phyloP scores from a whole-genome alignment of 2,888 invertebrate species.

The Himalopsyche japonica region DNA sequence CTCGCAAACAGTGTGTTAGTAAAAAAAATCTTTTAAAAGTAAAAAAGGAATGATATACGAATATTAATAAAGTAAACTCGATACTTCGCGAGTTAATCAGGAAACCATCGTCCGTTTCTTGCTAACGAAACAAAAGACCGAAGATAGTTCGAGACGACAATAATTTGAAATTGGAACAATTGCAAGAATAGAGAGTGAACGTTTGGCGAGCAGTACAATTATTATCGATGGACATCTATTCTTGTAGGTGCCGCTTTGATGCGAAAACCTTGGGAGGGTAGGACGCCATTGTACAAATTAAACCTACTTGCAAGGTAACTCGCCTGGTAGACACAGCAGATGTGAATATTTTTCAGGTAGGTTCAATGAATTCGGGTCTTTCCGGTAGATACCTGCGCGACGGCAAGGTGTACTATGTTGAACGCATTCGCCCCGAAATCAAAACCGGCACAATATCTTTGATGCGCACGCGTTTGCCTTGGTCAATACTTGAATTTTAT shows the following conservation, averaged over 20 bases:
- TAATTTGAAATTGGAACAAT: background rate
- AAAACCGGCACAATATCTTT: background rate
- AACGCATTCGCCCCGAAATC: background rate
- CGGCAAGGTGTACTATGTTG: background rate
- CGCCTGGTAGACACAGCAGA: background rate
- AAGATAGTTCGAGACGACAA: background rate
- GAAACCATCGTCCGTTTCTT: too few species aligned
- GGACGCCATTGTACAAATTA: background rate
- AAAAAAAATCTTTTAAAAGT: too few species aligned
- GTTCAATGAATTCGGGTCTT: slow-evolving; percentile 1
- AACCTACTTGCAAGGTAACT: background rate
- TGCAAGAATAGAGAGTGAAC: background rate
- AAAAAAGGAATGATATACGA: too few species aligned
- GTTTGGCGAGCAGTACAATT: background rate
- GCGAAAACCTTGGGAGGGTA: background rate
- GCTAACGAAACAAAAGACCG: too few species aligned
- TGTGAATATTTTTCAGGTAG: background rate
- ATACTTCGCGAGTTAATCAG: too few species aligned
- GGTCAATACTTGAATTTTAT: background rate
- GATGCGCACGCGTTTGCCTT: slow-evolving; percentile 1
- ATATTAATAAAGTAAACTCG: too few species aligned
- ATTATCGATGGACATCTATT: background rate
- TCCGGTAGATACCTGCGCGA: slow-evolving; percentile 1
- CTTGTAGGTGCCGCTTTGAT: background rate
- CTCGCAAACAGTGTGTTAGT: too few species aligned